Evolutionary conservation across 2,888 invertebrate species (phyloP), one percentile per base, ranked within the genome.

Genomic region (Lithodes maja): DNA sequence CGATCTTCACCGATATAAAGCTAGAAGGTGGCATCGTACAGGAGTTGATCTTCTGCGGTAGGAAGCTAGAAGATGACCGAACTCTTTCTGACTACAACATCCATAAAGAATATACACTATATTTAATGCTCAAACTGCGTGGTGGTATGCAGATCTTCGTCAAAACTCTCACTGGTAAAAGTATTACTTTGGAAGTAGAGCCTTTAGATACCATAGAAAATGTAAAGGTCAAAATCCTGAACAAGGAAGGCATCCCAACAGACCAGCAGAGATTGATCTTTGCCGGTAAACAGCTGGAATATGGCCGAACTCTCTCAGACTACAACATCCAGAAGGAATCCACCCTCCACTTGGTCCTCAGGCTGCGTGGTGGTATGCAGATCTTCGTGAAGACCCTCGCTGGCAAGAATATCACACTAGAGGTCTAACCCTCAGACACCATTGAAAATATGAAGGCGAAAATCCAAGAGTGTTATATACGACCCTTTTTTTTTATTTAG

Each of bases 211-310:
- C 85, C 1, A 85, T 78, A 50, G 85, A 85, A 9, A 78, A 78
- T 78, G 85, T 85, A 61, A 85, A 85, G 61, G 78, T 55, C 1
- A 85, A 85, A n/a, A 85, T 85, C 17, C 85, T 77, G 61, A 78
- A 85, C 52, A 85, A 85, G 68, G 85, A 85, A 49, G 95, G 95
- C 1, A 95, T 95, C 91, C 95, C 95, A 0, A 95, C 95, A 87
- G 94, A 95, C 92, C 95, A 95, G 92, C 95, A 95, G 93, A 93
- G 95, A 90, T 92, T 95, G 80, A 95, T 95, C 93, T 95, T 95
- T 93, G 95, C 95, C 92, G 95, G 95, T 33, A 95, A 95, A 93
- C 95, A 95, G 93, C 93, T 95, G 90, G 95, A 95, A 93, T 95
- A 95, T 93, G 95, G 94, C 1, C 93, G 94, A n/a, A 94, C 94